Conservation (phyloP, 2,888 invertebrate genomes). For the Pandemis heparana region DNA sequence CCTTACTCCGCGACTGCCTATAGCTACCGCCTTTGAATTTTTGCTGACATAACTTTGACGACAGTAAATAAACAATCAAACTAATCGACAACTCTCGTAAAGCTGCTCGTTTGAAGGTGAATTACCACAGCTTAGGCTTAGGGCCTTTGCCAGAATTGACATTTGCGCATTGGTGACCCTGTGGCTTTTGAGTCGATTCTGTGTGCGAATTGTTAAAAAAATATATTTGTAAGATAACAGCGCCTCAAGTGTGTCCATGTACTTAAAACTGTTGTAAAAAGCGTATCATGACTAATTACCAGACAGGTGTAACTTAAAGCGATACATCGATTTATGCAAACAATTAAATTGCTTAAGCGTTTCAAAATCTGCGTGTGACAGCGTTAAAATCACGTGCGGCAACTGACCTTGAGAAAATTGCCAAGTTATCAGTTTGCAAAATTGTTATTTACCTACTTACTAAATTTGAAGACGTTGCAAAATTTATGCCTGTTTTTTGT, state of each 20-base stretch:
- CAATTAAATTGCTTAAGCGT: conserved; percentile 5
- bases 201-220: too few relatives aligned
- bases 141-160: too few relatives aligned
- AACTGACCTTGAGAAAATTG: conserved; percentile 17
- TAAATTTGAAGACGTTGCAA: conserved; percentile 17
- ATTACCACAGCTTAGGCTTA: neutral
- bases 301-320: neutral
- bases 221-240: too few relatives aligned
- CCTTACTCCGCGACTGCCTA: conserved; percentile 52
- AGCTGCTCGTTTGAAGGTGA: neutral
- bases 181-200: too few relatives aligned
- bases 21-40: conserved; percentile 49
- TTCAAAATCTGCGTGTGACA: conserved; percentile 23
- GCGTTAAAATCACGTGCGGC: neutral
- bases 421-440: conserved; percentile 19
- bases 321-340: neutral
- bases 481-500: conserved; percentile 5
- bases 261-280: neutral
- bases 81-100: neutral
- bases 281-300: neutral
- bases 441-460: conserved; percentile 4
- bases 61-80: conserved; percentile 13
- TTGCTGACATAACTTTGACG: conserved; percentile 44
- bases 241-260: neutral
- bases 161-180: too few relatives aligned